Base-by-base conservation (phyloP, 2,888 invertebrate genomes). In the Calephelis perditalis region DNA sequence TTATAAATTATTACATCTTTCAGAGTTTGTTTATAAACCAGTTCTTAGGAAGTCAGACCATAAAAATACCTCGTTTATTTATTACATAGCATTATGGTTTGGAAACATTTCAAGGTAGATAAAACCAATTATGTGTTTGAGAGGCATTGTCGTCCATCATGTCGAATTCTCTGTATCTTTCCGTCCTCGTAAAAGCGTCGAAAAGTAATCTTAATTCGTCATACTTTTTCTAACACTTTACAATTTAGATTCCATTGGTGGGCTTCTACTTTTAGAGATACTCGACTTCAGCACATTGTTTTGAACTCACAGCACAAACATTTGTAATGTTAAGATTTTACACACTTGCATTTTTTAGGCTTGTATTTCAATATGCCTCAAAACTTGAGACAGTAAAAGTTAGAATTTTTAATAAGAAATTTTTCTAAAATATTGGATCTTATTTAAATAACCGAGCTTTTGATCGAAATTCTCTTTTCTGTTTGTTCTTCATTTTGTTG, bases 161-260 rank as follows among this genome's bases (percentile, higher is more conserved):
- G 36, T 36, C 26, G 36, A 54, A 11, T 35, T 54, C 54, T 54
- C 35, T n/a, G 36, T 54, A 54, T 54, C 36, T 54, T 54, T 54
- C 54, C 26, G 54, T 36, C 8, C 5, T 36, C 35, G 36, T 54
- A 54, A 54, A 54, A 40, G 36, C 45, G 40, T 62, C 62, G 56
- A 62, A 68, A 56, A 69, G 66, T 74, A 76, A 81, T 77, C 46
- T 59, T 56, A 58, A 84, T 85, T 84, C 75, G 84, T 81, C 79
- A 83, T 78, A 82, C 80, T 82, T 83, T 83, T 84, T 78, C 76
- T 75, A 67, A 69, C 72, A 68, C 63, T 69, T 67, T 67, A 70
- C 67, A 65, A 56, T 62, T 57, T 70, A 74, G 75, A 73, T 74
- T 66, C 74, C 73, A 62, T 66, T 58, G 65, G 63, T 40, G 40